Base-by-base conservation (phyloP, 2,888 invertebrate species). In the Bellardia bayeri region DNA sequence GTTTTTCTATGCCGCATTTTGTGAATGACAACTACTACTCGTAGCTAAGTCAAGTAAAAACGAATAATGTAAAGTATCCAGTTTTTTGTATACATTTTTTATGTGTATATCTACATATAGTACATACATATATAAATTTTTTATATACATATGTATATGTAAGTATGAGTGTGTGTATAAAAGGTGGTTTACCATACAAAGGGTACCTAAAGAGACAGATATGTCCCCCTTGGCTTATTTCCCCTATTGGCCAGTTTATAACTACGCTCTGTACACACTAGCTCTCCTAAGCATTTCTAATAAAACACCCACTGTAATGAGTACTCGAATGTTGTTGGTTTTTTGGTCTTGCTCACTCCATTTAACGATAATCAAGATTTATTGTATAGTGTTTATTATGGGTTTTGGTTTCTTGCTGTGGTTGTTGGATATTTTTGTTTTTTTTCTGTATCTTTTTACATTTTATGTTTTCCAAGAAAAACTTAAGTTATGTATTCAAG, bases 351-450 rank as follows among this genome's bases (percentile, higher is more conserved):
- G 16, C 40, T 64, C 5, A 45, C 9, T 51, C 11, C 9, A 37
- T 56, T 64, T 63, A 83, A 68, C n/a, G 6, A 33, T 78, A 78
- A 78, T 83, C 64, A 78, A 85, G 63, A 69, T 80, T 79, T 75
- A 74, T 80, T 61, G 14, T n/a, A 63, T 45, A 23, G 61, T 42
- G 16, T 74, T 74, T 61, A 51, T 74, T 54, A 80, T 80, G 79
- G 72, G 30, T 69, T 61, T 37, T 37, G 37, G 37, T 37, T 61
- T 40, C 33, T 54, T 37, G n/a, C 72, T 72, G 45, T 42, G 51
- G 13, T 49, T 33, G 23, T 30, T 68, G 54, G 16, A 3, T 82
- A 49, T 82, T 74, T 37, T 33, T 33, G 3, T 33, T 33, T 37
- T 37, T 37, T 23, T 23, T 23, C 23, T 63, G 58, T 85, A 54